phyloP scores from a whole-genome alignment of 2,888 invertebrate genomes.

The Vanessa cardui region DNA sequence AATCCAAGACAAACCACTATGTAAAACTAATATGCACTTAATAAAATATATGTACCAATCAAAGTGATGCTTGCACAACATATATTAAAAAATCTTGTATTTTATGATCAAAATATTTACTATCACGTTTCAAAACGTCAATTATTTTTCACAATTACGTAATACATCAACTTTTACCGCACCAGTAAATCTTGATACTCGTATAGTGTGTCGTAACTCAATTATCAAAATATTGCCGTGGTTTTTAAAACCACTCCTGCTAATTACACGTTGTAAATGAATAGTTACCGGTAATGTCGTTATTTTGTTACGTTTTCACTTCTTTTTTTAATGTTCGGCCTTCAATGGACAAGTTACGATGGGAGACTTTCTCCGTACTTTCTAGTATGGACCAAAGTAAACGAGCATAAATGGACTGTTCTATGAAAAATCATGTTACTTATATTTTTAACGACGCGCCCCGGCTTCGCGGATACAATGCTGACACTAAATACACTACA shows the following conservation, averaged over 20 bases:
- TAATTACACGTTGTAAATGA: background rate
- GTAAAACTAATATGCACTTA: too few relatives aligned
- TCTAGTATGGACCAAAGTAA: too few relatives aligned
- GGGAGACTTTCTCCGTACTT: too few relatives aligned
- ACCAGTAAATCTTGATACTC: constrained; percentile 15
- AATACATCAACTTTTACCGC: constrained; percentile 13
- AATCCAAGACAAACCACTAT: too few relatives aligned
- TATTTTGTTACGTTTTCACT: constrained; percentile 3
- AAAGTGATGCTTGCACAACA: too few relatives aligned
- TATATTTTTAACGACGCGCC: too few relatives aligned
- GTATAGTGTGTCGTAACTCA: constrained; percentile 13
- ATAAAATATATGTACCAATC: too few relatives aligned
- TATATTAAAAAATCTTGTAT: constrained; percentile 9
- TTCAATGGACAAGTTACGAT: too few relatives aligned
- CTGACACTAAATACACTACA: too few relatives aligned
- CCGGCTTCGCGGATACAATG: too few relatives aligned
- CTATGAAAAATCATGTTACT: too few relatives aligned
- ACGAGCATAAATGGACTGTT: too few relatives aligned
- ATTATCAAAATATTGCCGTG: constrained; percentile 11
- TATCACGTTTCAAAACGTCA: constrained; percentile 8
- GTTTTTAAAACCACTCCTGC: background rate
- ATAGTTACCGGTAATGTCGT: background rate
- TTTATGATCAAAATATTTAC: background rate
- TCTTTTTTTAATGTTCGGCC: background rate
- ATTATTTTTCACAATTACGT: constrained; percentile 10